These are phyloP conservation scores for Chrysochloris asiatica DNA, from an alignment of 2,113 vertebrate genomes.

Conservation along the genomic window DNA sequence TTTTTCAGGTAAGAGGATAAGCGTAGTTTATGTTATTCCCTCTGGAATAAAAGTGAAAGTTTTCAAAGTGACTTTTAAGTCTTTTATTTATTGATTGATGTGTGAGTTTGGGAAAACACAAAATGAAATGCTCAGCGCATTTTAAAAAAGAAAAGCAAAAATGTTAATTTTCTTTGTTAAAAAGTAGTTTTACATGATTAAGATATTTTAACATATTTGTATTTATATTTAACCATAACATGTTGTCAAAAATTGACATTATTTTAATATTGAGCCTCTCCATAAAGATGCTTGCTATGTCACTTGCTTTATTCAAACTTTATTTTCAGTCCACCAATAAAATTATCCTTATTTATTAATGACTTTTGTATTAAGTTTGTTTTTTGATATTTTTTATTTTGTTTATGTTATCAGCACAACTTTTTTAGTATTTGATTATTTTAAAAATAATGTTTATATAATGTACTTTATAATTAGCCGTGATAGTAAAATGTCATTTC, in stretches of 20 bases:
- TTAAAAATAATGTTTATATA: neutral
- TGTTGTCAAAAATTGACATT: neutral
- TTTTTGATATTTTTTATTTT: conserved; percentile 16
- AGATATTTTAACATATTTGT: neutral
- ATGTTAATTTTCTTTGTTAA: conserved; percentile 8
- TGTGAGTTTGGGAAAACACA: neutral
- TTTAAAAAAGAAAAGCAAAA: conserved; percentile 10
- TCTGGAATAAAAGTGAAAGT: neutral
- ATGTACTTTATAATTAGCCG: neutral
- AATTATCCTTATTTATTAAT: conserved; percentile 34
- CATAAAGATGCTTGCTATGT: neutral
- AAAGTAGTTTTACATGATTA: conserved; percentile 7
- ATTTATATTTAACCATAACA: conserved; percentile 8
- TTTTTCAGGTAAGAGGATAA: neutral
- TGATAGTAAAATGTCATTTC: neutral
- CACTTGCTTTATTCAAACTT: neutral
- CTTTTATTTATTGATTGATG: neutral
- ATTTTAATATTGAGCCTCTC: neutral
- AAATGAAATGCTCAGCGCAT: neutral
- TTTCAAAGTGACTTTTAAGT: neutral
- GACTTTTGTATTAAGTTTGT: neutral
- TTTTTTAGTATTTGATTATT: neutral
- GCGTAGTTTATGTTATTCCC: neutral
- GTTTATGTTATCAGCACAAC: neutral
- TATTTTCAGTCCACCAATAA: neutral